Evolutionary conservation across 2,888 invertebrate species (phyloP).

Genomic region (Eilema griseolum): DNA sequence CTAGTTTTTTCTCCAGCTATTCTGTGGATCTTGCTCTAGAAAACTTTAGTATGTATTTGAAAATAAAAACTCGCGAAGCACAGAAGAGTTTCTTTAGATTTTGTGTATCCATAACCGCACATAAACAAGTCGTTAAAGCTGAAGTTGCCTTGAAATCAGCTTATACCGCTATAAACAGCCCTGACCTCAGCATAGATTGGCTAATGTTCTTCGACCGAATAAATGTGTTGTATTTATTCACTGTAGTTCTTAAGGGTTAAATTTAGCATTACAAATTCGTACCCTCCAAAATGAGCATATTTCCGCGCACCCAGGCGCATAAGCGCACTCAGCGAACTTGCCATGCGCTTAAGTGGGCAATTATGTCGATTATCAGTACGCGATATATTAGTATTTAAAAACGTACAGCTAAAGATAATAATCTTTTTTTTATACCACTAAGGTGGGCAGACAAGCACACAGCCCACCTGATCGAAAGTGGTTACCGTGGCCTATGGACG

Average conservation of each 20-base stretch:
- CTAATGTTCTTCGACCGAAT: slow-evolving; percentile 18
- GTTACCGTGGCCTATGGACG: no score
- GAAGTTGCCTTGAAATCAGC: not conserved
- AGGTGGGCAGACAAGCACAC: no score
- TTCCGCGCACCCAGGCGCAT: not conserved
- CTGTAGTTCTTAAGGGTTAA: slow-evolving; percentile 6
- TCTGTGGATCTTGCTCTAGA: not conserved
- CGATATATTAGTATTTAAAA: not conserved
- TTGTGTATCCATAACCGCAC: not conserved
- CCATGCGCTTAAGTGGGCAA: slow-evolving; percentile 5
- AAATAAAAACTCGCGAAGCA: not conserved
- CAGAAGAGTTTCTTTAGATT: not conserved
- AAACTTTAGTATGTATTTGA: not conserved
- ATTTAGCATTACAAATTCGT: slow-evolving; percentile 9
- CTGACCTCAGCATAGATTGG: slow-evolving; percentile 5
- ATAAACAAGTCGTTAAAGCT: not conserved
- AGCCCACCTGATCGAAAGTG: no score
- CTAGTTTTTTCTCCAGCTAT: not conserved
- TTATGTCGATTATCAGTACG: slow-evolving; percentile 2
- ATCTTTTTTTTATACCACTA: no score
- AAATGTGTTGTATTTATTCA: slow-evolving; percentile 17
- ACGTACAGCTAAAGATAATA: not conserved
- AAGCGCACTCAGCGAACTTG: not conserved
- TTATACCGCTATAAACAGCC: not conserved
- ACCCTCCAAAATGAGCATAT: not conserved